A percentile compares a stretch with the other conserved stretches of the same genome.
Evolutionary conservation across 2,888 invertebrate species (phyloP).

Genomic region (Andrena bicolor): DNA sequence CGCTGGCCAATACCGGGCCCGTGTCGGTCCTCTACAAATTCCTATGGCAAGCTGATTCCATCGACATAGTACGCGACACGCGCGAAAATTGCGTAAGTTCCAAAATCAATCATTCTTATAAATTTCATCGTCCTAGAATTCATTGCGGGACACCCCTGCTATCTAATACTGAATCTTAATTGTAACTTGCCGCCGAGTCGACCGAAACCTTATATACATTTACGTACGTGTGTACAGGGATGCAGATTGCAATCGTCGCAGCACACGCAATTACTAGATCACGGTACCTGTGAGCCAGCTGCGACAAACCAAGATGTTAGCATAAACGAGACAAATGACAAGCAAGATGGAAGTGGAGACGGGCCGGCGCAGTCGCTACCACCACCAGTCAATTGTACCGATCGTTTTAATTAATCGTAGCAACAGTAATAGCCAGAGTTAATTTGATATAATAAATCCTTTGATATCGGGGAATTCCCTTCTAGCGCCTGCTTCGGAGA

Average conservation of each 20-base stretch:
- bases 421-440: too few relatives aligned
- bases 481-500: conserved; percentile 50
- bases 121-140: neutral
- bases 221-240: neutral
- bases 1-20: conserved; percentile 86
- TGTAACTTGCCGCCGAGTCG: neutral
- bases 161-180: neutral
- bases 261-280: neutral
- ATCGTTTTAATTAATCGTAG: neutral
- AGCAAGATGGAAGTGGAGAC: conserved; percentile 42
- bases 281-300: neutral
- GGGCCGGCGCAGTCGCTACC: conserved; percentile 22
- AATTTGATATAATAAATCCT: neutral
- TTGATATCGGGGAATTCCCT: neutral
- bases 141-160: neutral
- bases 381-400: conserved; percentile 35
- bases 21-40: conserved; percentile 86
- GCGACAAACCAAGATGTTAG: neutral
- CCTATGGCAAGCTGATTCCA: conserved; percentile 74
- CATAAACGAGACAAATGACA: conserved; percentile 1
- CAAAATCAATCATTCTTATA: neutral
- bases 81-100: conserved; percentile 19
- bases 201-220: neutral
- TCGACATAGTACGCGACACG: conserved; percentile 48
- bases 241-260: neutral